Evolutionary conservation across 2,888 invertebrate species (phyloP).

Genomic region (Ophonus ardosiacus): DNA sequence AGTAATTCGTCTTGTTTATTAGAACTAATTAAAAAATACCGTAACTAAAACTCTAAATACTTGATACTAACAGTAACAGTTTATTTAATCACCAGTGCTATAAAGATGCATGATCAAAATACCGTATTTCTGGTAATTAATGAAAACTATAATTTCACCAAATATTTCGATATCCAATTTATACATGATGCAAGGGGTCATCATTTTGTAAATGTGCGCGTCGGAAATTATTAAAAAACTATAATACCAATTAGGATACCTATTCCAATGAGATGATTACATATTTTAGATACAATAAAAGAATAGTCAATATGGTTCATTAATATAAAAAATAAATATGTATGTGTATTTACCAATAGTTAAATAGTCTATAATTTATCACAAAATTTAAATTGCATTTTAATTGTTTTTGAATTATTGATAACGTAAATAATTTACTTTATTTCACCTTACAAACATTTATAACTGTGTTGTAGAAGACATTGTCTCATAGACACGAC

Average conservation of each 20-base stretch:
- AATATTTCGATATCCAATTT: background rate
- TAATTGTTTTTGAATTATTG: too few species aligned
- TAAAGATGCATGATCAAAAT: constrained; percentile 12
- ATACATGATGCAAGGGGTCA: background rate
- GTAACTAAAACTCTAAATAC: constrained; percentile 20
- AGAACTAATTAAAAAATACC: constrained; percentile 38
- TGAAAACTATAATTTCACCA: background rate
- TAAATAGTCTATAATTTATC: background rate
- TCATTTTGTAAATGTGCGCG: background rate
- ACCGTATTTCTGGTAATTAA: constrained; percentile 36
- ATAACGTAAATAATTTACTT: too few species aligned
- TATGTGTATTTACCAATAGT: background rate
- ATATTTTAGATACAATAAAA: background rate
- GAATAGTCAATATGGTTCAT: background rate
- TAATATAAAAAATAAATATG: background rate
- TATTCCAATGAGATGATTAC: background rate
- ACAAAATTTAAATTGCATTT: background rate
- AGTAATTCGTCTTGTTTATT: constrained; percentile 47
- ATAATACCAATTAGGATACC: background rate
- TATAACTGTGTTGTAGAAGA: too few species aligned
- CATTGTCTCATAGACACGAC: too few species aligned
- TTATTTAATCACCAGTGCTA: background rate
- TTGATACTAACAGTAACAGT: constrained; percentile 16
- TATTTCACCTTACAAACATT: too few species aligned
- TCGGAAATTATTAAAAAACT: background rate